Evolutionary conservation across 1,140 invertebrate species (phyloP).

Genomic region (Metopolophium dirhodum): DNA sequence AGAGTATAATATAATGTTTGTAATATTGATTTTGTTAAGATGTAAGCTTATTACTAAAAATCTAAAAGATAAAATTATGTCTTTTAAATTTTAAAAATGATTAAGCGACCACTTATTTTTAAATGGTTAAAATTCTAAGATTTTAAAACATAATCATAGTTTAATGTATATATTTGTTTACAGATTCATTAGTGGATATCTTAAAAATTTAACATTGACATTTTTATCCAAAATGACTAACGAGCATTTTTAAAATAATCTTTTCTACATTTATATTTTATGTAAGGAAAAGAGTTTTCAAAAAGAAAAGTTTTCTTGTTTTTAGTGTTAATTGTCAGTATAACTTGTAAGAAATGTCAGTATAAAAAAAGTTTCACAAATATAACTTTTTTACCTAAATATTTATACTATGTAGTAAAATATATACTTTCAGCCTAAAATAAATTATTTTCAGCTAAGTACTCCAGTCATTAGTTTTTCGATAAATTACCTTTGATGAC

Average conservation of each 20-base stretch:
- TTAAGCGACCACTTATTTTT: background rate
- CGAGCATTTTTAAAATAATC: background rate
- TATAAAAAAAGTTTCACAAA: background rate
- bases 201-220: background rate
- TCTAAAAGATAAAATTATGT: background rate
- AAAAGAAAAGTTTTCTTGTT: slow-evolving; percentile 4
- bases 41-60: background rate
- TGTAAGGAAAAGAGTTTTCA: background rate
- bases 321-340: background rate
- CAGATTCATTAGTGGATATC: background rate
- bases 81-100: background rate
- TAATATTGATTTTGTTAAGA: background rate
- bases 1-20: background rate
- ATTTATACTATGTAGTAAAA: background rate
- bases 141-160: background rate
- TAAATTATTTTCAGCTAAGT: background rate
- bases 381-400: background rate
- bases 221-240: background rate
- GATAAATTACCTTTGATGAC: background rate
- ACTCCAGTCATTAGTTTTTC: background rate
- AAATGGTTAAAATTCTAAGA: background rate
- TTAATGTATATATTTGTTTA: background rate
- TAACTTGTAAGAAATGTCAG: background rate
- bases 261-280: background rate
- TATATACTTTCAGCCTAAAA: background rate